A percentile compares a stretch with the other conserved stretches of the same genome.
Evolutionary conservation across 2,888 invertebrate genomes (phyloP).

Genomic region (Leptinotarsa haldemani): DNA sequence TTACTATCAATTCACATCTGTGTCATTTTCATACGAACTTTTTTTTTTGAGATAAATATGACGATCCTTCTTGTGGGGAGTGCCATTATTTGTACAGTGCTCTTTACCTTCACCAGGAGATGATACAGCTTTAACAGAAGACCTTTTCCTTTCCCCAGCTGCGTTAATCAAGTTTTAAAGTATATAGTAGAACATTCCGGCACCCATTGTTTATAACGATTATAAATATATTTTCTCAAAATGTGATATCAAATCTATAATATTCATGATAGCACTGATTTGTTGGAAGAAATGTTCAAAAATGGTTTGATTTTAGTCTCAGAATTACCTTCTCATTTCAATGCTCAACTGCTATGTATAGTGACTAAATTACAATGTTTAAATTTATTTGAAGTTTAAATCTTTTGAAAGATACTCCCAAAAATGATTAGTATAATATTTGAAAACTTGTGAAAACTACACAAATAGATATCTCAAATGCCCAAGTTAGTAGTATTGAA

Average conservation of each 20-base stretch:
- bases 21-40: no score
- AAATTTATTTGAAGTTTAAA: no score
- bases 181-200: background rate
- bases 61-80: constrained; percentile 6
- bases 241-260: background rate
- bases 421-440: no score
- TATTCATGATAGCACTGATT: background rate
- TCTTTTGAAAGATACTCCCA: no score
- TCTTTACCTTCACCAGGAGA: constrained; percentile 65
- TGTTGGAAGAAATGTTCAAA: background rate
- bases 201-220: background rate
- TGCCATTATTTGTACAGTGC: constrained; percentile 29
- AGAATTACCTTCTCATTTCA: no score
- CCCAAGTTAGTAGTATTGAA: no score
- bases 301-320: background rate
- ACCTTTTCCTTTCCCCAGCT: constrained; percentile 61
- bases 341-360: no score
- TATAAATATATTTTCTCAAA: background rate
- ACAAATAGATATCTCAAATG: no score
- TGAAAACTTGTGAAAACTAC: no score
- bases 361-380: no score
- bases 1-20: no score
- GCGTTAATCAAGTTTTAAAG: constrained; percentile 55
- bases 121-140: constrained; percentile 60
- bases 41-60: background rate